Evolutionary conservation across 2,888 invertebrate species (phyloP), one percentile per base, ranked within the genome.

Genomic region (Nymphalis c-album): DNA sequence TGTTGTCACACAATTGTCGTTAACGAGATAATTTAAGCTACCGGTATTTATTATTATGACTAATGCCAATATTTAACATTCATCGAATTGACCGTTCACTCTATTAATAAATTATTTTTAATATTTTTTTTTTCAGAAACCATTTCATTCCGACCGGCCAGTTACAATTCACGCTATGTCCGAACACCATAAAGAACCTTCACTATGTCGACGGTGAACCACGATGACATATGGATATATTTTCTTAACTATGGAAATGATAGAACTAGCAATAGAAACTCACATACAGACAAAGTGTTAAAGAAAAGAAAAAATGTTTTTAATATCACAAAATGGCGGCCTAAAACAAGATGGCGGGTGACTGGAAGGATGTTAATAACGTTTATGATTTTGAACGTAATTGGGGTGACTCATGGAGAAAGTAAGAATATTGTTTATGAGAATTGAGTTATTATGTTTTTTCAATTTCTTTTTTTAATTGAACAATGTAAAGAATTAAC

Each of bases 191-290:
- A 75, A 70, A 73, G 71, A 61, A 58, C 67, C 62, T 74, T 75
- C 81, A 85, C 82, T 80, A 91, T 91, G 91, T 85, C 86, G 81
- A 74, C 84, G 88, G 90, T 90, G 90, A 89, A 80, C 77, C 78
- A 73, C 74, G 51, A 46, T 72, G 75, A 73, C 78, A 74, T 71
- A 78, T 79, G 77, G 75, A 74, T 69, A 73, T 67, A 71, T 65
- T 70, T 67, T 70, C 66, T 74, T 48, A 53, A 67, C 40, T 60
- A 77, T 70, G 68, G 70, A 80, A 64, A 71, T 31, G 72, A 58
- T 63, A 72, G 71, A 76, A 72, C 68, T 68, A 53, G 40, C 22
- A 31, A 58, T 13, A 64, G 31, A 35, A 63, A 4, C 8, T 35
- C 18, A 5, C 45, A 22, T 26, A 46, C 59, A 35, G 63, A 70